Evolutionary conservation across 1,140 invertebrate species (phyloP).

Genomic region (Macrostomum lignano): DNA sequence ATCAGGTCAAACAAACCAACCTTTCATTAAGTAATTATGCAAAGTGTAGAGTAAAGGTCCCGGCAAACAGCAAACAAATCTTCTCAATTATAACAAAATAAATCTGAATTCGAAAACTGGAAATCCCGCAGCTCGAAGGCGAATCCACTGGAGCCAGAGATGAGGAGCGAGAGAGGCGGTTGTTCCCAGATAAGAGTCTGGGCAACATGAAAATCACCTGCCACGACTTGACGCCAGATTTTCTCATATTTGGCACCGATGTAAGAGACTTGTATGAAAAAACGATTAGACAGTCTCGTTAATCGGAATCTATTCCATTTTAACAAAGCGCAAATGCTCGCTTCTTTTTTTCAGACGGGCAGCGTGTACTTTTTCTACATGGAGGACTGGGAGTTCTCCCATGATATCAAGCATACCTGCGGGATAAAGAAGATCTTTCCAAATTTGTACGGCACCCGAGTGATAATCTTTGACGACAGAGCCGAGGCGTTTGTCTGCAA

Average conservation of each 20-base stretch:
- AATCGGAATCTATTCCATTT: constrained; percentile 6
- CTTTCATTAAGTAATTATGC: too few relatives aligned
- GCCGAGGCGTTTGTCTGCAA: constrained; percentile 52
- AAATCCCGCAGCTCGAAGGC: constrained; percentile 24
- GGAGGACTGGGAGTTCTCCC: constrained; percentile 54
- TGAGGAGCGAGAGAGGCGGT: constrained; percentile 43
- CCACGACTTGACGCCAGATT: constrained; percentile 57
- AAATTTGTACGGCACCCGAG: constrained; percentile 50
- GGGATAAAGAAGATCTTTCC: constrained; percentile 46
- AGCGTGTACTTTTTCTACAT: constrained; percentile 57
- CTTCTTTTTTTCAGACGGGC: constrained; percentile 38
- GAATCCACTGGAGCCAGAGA: constrained; percentile 44
- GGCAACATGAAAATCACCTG: constrained; percentile 45
- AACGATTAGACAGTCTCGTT: neutral
- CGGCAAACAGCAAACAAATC: constrained; percentile 4
- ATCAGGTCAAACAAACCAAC: too few relatives aligned
- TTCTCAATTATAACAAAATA: neutral
- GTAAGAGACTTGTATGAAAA: constrained; percentile 22
- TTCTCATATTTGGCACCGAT: constrained; percentile 69
- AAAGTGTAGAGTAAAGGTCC: constrained; percentile 4
- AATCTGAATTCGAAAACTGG: constrained; percentile 35
- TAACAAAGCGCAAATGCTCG: constrained; percentile 4
- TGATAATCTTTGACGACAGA: constrained; percentile 53
- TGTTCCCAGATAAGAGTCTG: constrained; percentile 50
- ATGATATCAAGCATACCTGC: constrained; percentile 43